Evolutionary conservation across 2,113 vertebrate genomes (phyloP), one percentile per base, ranked within the genome.

Genomic region (Neogale vison): DNA sequence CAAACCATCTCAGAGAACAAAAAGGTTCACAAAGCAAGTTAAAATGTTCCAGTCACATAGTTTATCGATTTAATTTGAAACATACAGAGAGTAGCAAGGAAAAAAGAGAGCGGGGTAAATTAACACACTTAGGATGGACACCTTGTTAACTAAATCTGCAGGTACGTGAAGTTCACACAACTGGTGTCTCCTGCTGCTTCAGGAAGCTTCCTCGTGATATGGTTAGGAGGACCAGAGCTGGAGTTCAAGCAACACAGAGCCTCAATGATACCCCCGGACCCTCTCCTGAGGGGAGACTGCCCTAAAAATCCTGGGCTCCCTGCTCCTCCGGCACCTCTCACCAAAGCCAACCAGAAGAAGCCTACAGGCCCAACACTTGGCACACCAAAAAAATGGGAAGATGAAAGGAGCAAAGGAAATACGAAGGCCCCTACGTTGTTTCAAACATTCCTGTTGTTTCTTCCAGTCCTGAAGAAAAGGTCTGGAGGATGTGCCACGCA

Each of bases 131-230:
- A 57, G 26, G 57, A 42, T 1, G 52, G 74, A 24, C 26, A n/a
- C 39, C 13, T 1, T 0, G 2, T 8, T 57, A 39, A 79, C 47
- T 50, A 88, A 61, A n/a, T 42, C 45, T 13, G 1, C 10, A 11
- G 26, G 24, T 17, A 23, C 76, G 0, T 0, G 3, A n/a, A 47
- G 18, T 61, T 83, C 59, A 4, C 2, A 3, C 1, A 12, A 57
- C 17, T 52, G 55, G 31, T 20, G n/a, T n/a, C 59, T 77, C 2
- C 23, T 36, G 11, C 50, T 52, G 57, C 61, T 74, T 88, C 65
- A 36, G 31, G 42, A 18, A 47, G 52, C 74, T 72, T 21, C 31
- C 80, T 76, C 57, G 13, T 52, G 17, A 57, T 14, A 4, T 20
- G 36, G 45, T 42, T 29, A 39, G 0, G 29, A 92, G 42, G 34